Base-by-base conservation (phyloP, 2,113 vertebrate species). In the Phylloscopus whistleri region DNA sequence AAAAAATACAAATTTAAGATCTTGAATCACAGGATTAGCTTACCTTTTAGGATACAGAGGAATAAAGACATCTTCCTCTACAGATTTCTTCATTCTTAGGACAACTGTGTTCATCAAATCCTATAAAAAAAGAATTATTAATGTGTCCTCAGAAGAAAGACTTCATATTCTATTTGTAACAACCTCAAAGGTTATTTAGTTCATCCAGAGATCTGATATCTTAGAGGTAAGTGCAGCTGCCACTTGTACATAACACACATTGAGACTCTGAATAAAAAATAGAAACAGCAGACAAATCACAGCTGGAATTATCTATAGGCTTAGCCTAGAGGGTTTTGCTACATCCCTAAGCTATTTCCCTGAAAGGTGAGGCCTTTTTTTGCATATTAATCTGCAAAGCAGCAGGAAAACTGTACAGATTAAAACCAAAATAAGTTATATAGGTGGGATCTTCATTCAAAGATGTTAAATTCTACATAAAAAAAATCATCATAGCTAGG, bases 1-100 rank as follows among this genome's bases (percentile, higher is more conserved):
- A n/a, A n/a, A 55, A 55, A 27, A 16, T 1, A 23, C 8, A 46
- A 43, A 22, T 18, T 67, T 28, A 11, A 23, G 15, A 56, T 24
- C 48, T 49, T 49, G 11, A 84, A 6, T 28, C 26, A 20, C 10
- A 74, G 41, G 37, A 16, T 43, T 56, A 68, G 26, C 28, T 87
- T 88, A 98, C 98, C 97, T 97, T 94, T 97, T 96, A 94, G 98
- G 97, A 96, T 99, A 99, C 6, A 99, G 84, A 74, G 99, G 99
- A 93, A 99, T 98, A 97, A 99, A 99, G 62, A 99, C 97, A 67
- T 99, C 99, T 94, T 99, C 99, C 96, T 99, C 99, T 33, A 99
- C 94, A 69, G 98, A 98, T 75, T 96, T 98, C 93, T 97, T 98
- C 94, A 99, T 96, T 96, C 98, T 98, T 90, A 93, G 76, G 84